phyloP scores from a whole-genome alignment of 1,140 invertebrate species.

The Pseudomyrmex flavicornis region DNA sequence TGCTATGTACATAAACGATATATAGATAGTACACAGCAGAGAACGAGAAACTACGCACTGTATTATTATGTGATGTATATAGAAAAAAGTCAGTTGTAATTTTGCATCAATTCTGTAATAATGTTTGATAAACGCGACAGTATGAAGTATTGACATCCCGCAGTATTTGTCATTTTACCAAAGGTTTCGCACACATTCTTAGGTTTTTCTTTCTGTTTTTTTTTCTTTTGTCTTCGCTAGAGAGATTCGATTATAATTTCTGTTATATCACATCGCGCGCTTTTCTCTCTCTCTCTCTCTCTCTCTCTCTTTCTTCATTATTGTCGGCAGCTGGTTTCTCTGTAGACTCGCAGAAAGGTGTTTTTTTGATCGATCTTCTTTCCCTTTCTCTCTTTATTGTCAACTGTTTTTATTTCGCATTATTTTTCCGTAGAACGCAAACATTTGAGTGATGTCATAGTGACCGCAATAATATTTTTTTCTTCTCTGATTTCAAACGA shows the following conservation, averaged over 20 bases:
- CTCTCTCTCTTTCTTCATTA: not conserved
- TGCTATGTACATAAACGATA: conserved; percentile 70
- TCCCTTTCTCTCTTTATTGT: conserved; percentile 2
- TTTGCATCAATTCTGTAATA: conserved; percentile 64
- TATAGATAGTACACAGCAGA: conserved; percentile 66
- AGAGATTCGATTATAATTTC: not conserved
- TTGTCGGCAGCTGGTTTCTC: not conserved
- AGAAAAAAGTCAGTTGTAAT: conserved; percentile 66
- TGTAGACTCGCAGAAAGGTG: not conserved
- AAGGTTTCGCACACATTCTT: conserved; percentile 67
- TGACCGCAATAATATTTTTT: not conserved
- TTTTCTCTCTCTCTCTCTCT: not conserved
- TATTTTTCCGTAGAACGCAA: not conserved
- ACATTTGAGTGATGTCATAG: not conserved
- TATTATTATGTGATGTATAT: conserved; percentile 68
- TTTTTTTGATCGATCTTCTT: conserved; percentile 5
- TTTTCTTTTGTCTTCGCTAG: not conserved
- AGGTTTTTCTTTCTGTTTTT: conserved; percentile 29
- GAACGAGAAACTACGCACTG: conserved; percentile 49
- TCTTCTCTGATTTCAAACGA: too few species aligned
- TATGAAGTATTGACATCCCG: conserved; percentile 65
- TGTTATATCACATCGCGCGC: not conserved
- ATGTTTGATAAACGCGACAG: conserved; percentile 62
- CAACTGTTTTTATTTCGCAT: conserved; percentile 21
- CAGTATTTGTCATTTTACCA: conserved; percentile 64